Base-by-base conservation (phyloP, 2,113 vertebrate genomes). In the Lethenteron camtschaticum region DNA sequence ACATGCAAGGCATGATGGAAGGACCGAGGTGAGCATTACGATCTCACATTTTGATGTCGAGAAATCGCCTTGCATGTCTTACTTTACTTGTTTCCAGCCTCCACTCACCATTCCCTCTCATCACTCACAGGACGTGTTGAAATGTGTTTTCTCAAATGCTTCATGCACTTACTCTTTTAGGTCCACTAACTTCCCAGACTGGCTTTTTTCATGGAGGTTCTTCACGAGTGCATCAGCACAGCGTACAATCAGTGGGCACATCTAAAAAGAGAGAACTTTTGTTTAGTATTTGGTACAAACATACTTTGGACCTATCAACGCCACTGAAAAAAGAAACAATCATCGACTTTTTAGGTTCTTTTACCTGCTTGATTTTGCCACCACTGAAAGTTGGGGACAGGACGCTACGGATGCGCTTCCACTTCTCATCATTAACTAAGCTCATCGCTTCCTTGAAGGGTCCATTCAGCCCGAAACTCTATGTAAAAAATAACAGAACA, bases 221-320 rank as follows among this genome's bases (percentile, higher is more conserved):
- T 76, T 74, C 55, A 82, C 69, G 73, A 89, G 72, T 70, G 18
- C 14, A 13, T 77, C 72, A 55, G 81, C 82, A 9, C 85, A 84
- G 4, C 81, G 76, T 71, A 80, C 78, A 18, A 86, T 85, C 72
- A 87, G 82, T 55, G 74, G 73, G 74, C 82, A 86, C 84, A 89
- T 87, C 86, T 89, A 73, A 70, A 75, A 70, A 77, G 75, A 73
- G 24, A 18, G 16, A 41, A 41, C 24, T 41, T 41, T 41, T 41
- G 24, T 41, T 41, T 41, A 41, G 24, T 41, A 41, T 41, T 41
- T 41, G 24, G 24, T 41, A 41, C 24, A 41, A 41, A 41, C 24
- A 4, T 41, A 41, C 24, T 41, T 41, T 41, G 24, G 24, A 41
- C 3, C 24, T 41, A 41, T 41, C 24, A 41, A 41, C 24, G 4